phyloP scores from a whole-genome alignment of 2,113 vertebrate species.

The Thinocorus orbignyianus region DNA sequence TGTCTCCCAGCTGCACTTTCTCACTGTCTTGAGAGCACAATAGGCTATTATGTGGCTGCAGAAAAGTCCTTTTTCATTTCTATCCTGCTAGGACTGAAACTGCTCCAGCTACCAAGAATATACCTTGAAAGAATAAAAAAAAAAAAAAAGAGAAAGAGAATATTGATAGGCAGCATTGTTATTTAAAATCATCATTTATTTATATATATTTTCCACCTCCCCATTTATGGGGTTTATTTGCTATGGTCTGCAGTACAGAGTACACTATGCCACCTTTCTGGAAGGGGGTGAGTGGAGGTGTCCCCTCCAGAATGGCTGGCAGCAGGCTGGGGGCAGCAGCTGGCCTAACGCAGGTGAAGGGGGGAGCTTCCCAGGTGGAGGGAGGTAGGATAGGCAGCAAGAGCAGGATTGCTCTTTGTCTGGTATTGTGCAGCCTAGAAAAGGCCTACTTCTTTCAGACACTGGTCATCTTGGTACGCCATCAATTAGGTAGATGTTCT shows the following conservation, averaged over 20 bases:
- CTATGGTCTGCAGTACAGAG: background rate
- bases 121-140: background rate
- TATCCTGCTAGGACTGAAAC: background rate
- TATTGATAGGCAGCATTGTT: background rate
- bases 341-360: rapidly evolving
- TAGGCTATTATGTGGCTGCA: background rate
- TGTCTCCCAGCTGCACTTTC: background rate
- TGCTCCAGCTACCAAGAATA: background rate
- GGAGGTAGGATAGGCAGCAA: rapidly evolving
- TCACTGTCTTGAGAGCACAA: background rate
- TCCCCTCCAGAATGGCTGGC: rapidly evolving
- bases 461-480: rapidly evolving
- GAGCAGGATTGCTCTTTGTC: background rate
- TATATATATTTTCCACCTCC: background rate
- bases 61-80: background rate
- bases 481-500: background rate
- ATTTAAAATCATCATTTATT: background rate
- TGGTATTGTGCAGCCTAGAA: background rate
- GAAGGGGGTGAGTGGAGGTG: background rate
- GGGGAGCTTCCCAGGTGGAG: background rate
- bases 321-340: background rate
- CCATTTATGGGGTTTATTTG: rapidly evolving
- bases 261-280: rapidly evolving
- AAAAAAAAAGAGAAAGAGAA: background rate
- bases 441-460: background rate